Base-by-base conservation (phyloP, 1,140 invertebrate genomes). In the Mizuhopecten yessoensis region DNA sequence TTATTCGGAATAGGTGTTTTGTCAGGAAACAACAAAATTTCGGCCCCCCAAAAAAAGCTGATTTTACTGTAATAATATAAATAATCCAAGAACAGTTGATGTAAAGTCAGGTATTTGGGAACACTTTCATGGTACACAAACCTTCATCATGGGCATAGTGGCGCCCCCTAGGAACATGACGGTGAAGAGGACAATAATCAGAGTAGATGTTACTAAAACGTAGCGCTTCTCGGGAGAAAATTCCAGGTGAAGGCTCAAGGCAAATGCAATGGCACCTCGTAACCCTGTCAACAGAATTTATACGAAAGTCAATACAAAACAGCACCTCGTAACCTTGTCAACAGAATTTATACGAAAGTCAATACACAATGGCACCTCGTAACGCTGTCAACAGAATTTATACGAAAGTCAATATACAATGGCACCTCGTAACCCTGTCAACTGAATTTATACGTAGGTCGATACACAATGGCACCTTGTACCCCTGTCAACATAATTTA, bases 231-330 rank as follows among this genome's bases (percentile, higher is more conserved):
- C 98, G 49, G 94, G 92, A 23, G 96, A 95, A 95, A 99, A 98
- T 94, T 99, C 98, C 91, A 99, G 97, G 97, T 99, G 99, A 42
- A 99, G 97, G 15, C 99, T 99, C 0, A 99, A 97, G 7, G 99
- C 99, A 97, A 99, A 99, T 0, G 99, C 99, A 96, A 99, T 99
- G 23, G 99, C 99, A 45, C 99, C 99, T 86, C 99, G 97, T 91
- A 99, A 97, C 87, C 99, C 99, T 98, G 96, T 87, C 33, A 33
- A 87, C 33, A 33, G 5, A 34, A 9, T 33, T 34, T 29, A 87
- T 29, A 36, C 36, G 13, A 39, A 88, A 90, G 90, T 89, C n/a
- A 87, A 49, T 49, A 88, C 34, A 89, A 39, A 91, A 34, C 87
- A 34, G 34, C 23, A 34, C 20, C 17, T 33, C 23, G 13, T 87